phyloP scores from a whole-genome alignment of 1,140 invertebrate species.

The Trigoniulus corallinus region DNA sequence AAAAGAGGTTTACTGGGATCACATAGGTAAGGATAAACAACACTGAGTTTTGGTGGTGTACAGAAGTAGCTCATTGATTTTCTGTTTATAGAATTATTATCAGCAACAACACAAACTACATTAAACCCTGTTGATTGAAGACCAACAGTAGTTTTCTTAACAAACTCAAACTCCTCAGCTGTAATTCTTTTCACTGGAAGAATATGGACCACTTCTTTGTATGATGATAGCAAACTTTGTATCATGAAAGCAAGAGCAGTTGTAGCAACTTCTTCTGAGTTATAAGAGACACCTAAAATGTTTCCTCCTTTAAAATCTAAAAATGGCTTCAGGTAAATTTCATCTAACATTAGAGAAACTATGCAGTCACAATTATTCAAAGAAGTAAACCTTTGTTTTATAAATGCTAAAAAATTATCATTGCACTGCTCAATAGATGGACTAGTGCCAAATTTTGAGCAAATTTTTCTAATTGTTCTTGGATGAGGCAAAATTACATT shows the following conservation, averaged over 20 bases:
- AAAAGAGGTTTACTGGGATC: slow-evolving; percentile 3
- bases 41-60: not conserved
- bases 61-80: slow-evolving; percentile 10
- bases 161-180: slow-evolving; percentile 6
- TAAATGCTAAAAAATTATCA: not conserved
- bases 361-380: not conserved
- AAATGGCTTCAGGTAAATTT: slow-evolving; percentile 14
- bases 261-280: slow-evolving; percentile 9
- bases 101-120: slow-evolving; percentile 9
- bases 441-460: no score
- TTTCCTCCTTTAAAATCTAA: slow-evolving; percentile 14
- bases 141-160: slow-evolving; percentile 8
- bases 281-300: slow-evolving; percentile 11
- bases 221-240: slow-evolving; percentile 6
- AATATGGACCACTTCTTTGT: slow-evolving; percentile 13
- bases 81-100: slow-evolving; percentile 14
- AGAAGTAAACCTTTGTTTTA: not conserved
- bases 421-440: no score
- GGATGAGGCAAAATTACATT: no score
- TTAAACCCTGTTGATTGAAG: slow-evolving; percentile 9
- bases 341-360: slow-evolving; percentile 11
- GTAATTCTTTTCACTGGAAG: slow-evolving; percentile 10
- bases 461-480: no score
- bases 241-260: slow-evolving; percentile 14
- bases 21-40: slow-evolving; percentile 3